Conservation (phyloP, 2,113 vertebrate genomes). For the Phylloscopus whistleri region DNA sequence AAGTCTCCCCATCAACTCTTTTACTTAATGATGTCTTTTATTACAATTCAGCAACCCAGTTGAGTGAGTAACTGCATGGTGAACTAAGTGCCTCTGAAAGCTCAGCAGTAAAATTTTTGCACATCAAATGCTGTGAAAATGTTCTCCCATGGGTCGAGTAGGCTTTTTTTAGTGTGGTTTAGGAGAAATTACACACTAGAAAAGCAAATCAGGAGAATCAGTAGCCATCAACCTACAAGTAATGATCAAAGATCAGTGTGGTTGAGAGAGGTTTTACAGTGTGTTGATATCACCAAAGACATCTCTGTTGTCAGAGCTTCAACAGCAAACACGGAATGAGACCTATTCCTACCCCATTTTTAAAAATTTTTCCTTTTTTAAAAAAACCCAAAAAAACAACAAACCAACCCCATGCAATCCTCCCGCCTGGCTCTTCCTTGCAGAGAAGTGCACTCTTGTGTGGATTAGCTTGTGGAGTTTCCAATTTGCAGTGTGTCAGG, state of each 20-base stretch:
- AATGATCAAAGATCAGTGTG: not conserved
- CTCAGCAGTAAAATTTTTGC: not conserved
- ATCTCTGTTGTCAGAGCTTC: not conserved
- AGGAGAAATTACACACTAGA: not conserved
- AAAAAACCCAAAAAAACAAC: too few species aligned
- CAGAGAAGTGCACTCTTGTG: slow-evolving; percentile 63
- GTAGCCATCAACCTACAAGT: not conserved
- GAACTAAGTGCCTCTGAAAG: not conserved
- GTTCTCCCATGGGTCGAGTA: not conserved
- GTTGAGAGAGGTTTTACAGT: not conserved
- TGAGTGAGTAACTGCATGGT: not conserved
- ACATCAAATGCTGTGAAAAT: not conserved
- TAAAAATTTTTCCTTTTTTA: not conserved
- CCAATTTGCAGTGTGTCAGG: not conserved
- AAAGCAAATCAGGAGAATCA: not conserved
- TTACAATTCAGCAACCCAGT: not conserved
- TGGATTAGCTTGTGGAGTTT: slow-evolving; percentile 73
- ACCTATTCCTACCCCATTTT: slow-evolving; percentile 60
- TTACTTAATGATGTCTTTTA: slow-evolving; percentile 20
- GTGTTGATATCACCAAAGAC: not conserved
- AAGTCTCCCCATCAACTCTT: not conserved
- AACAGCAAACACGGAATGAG: slow-evolving; percentile 54
- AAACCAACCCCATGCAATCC: slow-evolving; percentile 70
- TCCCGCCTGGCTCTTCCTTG: slow-evolving; percentile 79
- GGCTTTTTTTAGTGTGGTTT: not conserved